phyloP scores from a whole-genome alignment of 2,797 vertebrate species.

The Rhinatrema bivittatum region DNA sequence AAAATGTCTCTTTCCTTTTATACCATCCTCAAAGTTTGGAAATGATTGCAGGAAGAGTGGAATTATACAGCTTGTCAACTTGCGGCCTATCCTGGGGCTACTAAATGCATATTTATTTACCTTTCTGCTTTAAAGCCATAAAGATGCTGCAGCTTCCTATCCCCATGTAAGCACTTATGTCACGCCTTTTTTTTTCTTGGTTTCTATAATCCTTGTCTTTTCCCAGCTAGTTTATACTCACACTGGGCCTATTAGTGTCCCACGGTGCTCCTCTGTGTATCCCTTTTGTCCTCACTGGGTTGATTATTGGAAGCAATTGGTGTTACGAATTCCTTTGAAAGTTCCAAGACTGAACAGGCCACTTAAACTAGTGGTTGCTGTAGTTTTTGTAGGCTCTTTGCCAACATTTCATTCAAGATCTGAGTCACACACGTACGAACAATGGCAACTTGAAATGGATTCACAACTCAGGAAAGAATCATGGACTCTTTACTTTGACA shows the following conservation, averaged over 20 bases:
- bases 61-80: too few species aligned
- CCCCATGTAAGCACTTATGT: too few species aligned
- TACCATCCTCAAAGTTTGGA: too few species aligned
- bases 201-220: too few species aligned
- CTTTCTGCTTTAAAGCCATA: too few species aligned
- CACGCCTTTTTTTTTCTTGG: too few species aligned
- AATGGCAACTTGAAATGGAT: not conserved
- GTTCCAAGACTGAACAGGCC: not conserved
- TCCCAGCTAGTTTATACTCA: not conserved
- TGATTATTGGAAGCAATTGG: not conserved
- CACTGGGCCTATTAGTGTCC: not conserved
- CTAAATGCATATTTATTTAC: too few species aligned
- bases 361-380: not conserved
- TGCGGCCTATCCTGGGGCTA: too few species aligned
- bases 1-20: too few species aligned
- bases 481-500: constrained; percentile 7
- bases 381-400: not conserved
- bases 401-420: not conserved
- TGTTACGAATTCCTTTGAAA: not conserved
- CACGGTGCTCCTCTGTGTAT: not conserved
- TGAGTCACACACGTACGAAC: not conserved
- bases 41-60: too few species aligned
- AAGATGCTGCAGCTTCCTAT: too few species aligned
- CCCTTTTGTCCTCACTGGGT: not conserved
- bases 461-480: constrained; percentile 1